Evolutionary conservation across 2,797 vertebrate genomes (phyloP).

Genomic region (Decapterus maruadsi): DNA sequence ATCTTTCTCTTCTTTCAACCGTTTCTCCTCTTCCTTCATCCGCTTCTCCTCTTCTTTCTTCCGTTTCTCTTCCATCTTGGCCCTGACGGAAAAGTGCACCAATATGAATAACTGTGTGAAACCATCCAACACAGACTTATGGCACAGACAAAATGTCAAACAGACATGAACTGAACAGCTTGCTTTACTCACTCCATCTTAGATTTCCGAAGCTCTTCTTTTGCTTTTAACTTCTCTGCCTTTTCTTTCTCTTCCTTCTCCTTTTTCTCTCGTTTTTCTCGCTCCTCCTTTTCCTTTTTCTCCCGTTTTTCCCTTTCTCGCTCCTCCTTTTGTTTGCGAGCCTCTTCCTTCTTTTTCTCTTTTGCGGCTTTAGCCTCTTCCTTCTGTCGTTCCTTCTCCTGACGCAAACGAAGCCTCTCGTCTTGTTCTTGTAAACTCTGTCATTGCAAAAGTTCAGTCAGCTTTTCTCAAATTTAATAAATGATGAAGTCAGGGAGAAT

Average conservation of each 20-base stretch:
- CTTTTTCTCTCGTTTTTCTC: slow-evolving; percentile 92
- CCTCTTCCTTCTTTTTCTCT: slow-evolving; percentile 91
- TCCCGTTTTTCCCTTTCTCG: slow-evolving; percentile 90
- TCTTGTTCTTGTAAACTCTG: slow-evolving; percentile 83
- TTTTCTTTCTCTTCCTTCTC: slow-evolving; percentile 95
- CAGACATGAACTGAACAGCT: too few relatives aligned
- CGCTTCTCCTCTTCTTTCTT: slow-evolving; percentile 98
- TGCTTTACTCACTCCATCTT: slow-evolving; percentile 91
- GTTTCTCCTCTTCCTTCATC: slow-evolving; percentile 93
- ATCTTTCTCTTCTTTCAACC: slow-evolving; percentile 94
- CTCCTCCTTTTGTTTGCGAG: slow-evolving; percentile 90
- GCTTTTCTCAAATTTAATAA: slow-evolving; percentile 1
- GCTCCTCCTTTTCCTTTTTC: slow-evolving; percentile 91
- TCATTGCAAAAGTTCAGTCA: neutral
- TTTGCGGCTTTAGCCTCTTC: slow-evolving; percentile 90
- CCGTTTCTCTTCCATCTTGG: slow-evolving; percentile 95
- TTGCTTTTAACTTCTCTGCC: slow-evolving; percentile 91
- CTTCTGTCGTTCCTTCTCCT: slow-evolving; percentile 89
- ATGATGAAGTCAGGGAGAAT: neutral
- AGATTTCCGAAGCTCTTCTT: slow-evolving; percentile 94
- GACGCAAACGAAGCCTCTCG: slow-evolving; percentile 83
- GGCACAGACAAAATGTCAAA: neutral
- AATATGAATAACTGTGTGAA: neutral
- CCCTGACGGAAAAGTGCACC: slow-evolving; percentile 78
- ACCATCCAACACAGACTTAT: neutral